A percentile compares a stretch with the other conserved stretches of the same genome.
Conservation (phyloP, 2,888 invertebrate species). For the Spodoptera littoralis region DNA sequence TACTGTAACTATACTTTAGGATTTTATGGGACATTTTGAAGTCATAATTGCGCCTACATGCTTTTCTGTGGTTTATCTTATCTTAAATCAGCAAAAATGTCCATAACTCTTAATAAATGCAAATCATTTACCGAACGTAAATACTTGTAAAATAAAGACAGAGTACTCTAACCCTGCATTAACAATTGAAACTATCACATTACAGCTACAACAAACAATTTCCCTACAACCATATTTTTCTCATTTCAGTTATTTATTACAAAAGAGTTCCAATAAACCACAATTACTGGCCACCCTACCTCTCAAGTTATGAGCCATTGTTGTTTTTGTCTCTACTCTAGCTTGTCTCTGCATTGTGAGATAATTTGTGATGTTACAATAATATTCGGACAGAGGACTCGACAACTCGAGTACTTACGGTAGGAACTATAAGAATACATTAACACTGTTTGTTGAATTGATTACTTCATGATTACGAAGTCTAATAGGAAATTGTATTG, state of each 20-base stretch:
- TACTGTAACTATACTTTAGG: slow-evolving; percentile 52
- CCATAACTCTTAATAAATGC: no score
- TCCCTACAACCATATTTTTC: background rate
- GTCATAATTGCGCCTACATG: background rate
- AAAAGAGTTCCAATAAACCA: background rate
- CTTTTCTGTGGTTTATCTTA: background rate
- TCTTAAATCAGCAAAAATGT: no score
- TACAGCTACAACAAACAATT: no score
- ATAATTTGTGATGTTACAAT: slow-evolving; percentile 69
- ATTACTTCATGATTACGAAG: slow-evolving; percentile 25
- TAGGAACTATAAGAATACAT: slow-evolving; percentile 41
- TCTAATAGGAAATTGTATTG: slow-evolving; percentile 3
- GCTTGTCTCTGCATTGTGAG: slow-evolving; percentile 62
- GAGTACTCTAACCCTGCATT: no score
- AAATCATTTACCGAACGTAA: no score
- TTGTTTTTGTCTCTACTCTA: slow-evolving; percentile 71
- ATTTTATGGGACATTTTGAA: slow-evolving; percentile 4
- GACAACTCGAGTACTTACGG: slow-evolving; percentile 43
- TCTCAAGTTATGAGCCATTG: slow-evolving; percentile 69
- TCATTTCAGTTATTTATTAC: background rate
- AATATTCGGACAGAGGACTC: slow-evolving; percentile 48
- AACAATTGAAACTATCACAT: no score
- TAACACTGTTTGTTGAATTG: slow-evolving; percentile 15
- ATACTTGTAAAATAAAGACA: no score
- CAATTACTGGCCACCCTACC: slow-evolving; percentile 48